phyloP scores from a whole-genome alignment of 1,140 invertebrate species.

The Atta texana region DNA sequence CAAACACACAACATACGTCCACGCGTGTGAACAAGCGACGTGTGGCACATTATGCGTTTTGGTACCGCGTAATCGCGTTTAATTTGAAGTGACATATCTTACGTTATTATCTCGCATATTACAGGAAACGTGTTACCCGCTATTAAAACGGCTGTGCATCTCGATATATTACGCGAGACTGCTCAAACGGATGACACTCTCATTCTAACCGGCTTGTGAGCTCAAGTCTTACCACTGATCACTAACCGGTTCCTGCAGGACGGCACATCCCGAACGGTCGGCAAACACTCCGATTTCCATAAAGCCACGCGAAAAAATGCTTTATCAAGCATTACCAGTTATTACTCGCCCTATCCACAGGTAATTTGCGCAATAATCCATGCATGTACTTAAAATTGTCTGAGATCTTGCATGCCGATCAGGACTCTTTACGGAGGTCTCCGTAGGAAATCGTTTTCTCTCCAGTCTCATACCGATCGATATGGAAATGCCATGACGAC shows the following conservation, averaged over 20 bases:
- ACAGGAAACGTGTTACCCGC: constrained; percentile 13
- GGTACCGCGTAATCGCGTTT: constrained; percentile 50
- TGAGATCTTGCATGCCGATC: constrained; percentile 32
- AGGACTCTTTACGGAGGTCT: constrained; percentile 3
- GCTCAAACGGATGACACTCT: constrained; percentile 28
- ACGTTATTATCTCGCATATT: constrained; percentile 44
- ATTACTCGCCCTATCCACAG: neutral
- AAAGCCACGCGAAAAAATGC: constrained; percentile 53
- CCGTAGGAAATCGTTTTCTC: constrained; percentile 24
- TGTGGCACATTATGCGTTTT: constrained; percentile 30
- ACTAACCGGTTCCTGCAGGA: constrained; percentile 34
- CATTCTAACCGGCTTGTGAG: constrained; percentile 26
- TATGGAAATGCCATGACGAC: constrained; percentile 36
- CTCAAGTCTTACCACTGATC: neutral
- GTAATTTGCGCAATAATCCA: constrained; percentile 47
- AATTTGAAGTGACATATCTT: constrained; percentile 49
- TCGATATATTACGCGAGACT: constrained; percentile 55
- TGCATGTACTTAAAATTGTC: neutral
- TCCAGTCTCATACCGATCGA: neutral
- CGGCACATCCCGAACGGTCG: neutral
- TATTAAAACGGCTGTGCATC: constrained; percentile 42
- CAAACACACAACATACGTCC: neutral
- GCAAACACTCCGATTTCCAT: constrained; percentile 51
- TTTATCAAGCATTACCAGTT: constrained; percentile 64
- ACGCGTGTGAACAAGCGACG: constrained; percentile 18